These are phyloP conservation scores for Mesembrinibis cayennensis DNA, from an alignment of 2,113 vertebrate species.

Conservation along the genomic window DNA sequence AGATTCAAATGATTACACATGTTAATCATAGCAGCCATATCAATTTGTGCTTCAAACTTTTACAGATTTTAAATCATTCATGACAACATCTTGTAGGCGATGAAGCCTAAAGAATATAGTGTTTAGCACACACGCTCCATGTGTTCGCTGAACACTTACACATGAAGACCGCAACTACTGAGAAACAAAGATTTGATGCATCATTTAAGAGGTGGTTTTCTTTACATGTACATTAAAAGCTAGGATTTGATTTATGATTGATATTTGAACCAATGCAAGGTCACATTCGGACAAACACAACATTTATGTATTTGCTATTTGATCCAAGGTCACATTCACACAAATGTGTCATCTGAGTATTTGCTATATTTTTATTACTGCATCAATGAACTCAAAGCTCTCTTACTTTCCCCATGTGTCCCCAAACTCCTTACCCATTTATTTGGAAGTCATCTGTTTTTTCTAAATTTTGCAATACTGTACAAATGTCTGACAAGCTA, in stretches of 20 bases:
- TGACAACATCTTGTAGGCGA: neutral
- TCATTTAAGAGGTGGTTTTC: neutral
- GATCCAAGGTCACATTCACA: slow-evolving; percentile 44
- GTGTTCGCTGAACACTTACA: neutral
- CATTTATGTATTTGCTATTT: neutral
- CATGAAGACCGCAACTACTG: neutral
- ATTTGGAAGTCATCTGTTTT: neutral
- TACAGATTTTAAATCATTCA: neutral
- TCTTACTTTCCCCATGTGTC: neutral
- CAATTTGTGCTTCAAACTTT: neutral
- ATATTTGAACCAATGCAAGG: slow-evolving; percentile 25
- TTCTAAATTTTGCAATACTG: neutral
- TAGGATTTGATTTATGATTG: slow-evolving; percentile 22
- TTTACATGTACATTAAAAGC: neutral
- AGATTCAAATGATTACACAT: neutral
- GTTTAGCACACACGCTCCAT: neutral
- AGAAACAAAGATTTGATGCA: neutral
- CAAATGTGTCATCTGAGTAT: neutral
- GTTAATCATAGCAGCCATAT: neutral
- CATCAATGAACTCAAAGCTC: neutral
- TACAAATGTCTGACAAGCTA: neutral
- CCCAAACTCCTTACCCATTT: neutral
- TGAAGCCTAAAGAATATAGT: neutral
- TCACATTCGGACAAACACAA: neutral
- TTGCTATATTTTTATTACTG: neutral